These are phyloP conservation scores for Sepiola atlantica DNA, from an alignment of 2,888 invertebrate genomes.

Conservation along the genomic window DNA sequence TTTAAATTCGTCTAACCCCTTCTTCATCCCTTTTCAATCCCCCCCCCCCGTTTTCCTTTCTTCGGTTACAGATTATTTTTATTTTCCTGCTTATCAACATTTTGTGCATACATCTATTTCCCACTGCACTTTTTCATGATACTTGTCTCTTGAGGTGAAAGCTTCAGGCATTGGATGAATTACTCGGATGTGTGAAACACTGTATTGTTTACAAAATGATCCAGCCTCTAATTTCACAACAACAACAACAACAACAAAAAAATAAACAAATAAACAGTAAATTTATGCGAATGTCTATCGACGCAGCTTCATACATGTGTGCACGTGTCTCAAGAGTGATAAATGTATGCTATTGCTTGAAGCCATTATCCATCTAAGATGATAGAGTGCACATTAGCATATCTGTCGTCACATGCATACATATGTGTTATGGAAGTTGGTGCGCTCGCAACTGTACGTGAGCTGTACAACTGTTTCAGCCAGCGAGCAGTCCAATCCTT, in stretches of 20 bases:
- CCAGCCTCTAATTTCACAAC: background rate
- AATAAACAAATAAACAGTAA: background rate
- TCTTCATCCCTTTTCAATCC: background rate
- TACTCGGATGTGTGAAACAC: background rate
- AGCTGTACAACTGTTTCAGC: background rate
- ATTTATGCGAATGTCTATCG: background rate
- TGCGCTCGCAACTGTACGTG: background rate
- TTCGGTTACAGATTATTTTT: background rate
- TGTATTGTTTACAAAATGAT: background rate
- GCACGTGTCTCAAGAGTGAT: background rate
- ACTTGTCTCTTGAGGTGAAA: conserved; percentile 32
- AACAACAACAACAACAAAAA: background rate
- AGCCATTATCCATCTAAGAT: background rate
- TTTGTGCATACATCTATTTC: background rate
- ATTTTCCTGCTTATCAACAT: background rate
- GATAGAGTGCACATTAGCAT: background rate
- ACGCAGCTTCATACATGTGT: background rate
- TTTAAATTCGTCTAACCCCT: background rate
- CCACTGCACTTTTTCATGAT: background rate
- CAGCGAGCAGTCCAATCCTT: background rate
- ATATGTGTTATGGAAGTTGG: background rate
- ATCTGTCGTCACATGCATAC: background rate
- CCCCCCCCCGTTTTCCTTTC: background rate
- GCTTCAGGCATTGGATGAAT: background rate
- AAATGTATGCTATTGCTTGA: background rate